Conservation (phyloP, 2,113 vertebrate species). For the human region DNA sequence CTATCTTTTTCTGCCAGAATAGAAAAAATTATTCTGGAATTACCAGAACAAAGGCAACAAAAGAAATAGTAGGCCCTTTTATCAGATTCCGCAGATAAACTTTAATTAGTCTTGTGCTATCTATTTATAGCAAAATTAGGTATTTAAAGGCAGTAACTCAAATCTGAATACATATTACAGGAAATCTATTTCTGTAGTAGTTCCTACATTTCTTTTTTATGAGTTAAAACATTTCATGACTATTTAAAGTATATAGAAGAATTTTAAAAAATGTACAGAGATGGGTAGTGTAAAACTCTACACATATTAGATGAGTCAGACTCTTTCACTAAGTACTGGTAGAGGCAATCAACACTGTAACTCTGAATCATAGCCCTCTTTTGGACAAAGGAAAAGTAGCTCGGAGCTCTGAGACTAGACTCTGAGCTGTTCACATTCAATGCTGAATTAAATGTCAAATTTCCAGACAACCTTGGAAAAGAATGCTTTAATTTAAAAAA, state of each 20-base stretch:
- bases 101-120: constrained; percentile 38
- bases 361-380: background rate
- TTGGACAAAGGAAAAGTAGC: constrained; percentile 49
- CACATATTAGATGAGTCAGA: constrained; percentile 39
- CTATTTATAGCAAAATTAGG: constrained; percentile 34
- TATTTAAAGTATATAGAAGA: constrained; percentile 62
- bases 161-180: background rate
- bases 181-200: background rate
- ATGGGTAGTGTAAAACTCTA: constrained; percentile 57
- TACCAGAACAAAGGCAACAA: constrained; percentile 17
- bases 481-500: constrained; percentile 46
- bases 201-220: background rate
- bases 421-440: constrained; percentile 28
- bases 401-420: constrained; percentile 47
- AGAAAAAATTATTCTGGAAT: constrained; percentile 20
- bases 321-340: constrained; percentile 41
- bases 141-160: background rate
- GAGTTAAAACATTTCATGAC: background rate
- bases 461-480: constrained; percentile 26
- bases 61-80: background rate
- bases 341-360: constrained; percentile 1
- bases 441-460: constrained; percentile 48
- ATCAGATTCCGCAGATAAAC: constrained; percentile 24
- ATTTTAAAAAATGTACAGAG: constrained; percentile 60
- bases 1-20: background rate